phyloP scores from a whole-genome alignment of 2,113 vertebrate genomes.

The Manacus vitellinus region DNA sequence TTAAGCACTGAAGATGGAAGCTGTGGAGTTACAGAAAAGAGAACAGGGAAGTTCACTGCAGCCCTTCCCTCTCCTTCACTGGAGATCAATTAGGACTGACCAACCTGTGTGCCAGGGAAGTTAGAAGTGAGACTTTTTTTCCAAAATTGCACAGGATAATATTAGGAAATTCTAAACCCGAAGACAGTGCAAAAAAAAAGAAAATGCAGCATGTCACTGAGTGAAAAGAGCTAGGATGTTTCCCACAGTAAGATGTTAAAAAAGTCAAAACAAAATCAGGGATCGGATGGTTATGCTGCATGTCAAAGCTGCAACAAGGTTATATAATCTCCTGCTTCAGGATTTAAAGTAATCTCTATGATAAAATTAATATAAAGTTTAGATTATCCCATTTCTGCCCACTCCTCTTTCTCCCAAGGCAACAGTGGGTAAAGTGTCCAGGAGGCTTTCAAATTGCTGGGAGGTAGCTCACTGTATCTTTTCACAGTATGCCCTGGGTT shows the following conservation, averaged over 20 bases:
- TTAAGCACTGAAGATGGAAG: not conserved
- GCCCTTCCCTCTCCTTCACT: not conserved
- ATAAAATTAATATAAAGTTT: slow-evolving; percentile 17
- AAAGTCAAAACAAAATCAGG: not conserved
- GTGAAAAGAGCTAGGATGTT: not conserved
- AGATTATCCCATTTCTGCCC: not conserved
- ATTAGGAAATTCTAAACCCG: not conserved
- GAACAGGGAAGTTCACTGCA: not conserved
- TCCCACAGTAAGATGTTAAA: not conserved
- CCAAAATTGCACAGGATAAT: not conserved
- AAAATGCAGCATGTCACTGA: not conserved
- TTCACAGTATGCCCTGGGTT: not conserved
- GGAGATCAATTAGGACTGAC: not conserved
- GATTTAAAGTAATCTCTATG: slow-evolving; percentile 10
- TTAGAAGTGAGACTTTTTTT: not conserved
- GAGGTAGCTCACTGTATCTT: not conserved
- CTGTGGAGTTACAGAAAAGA: not conserved
- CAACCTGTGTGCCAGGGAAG: not conserved
- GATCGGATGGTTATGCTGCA: not conserved
- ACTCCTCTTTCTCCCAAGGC: not conserved
- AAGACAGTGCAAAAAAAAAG: not conserved
- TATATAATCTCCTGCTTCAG: not conserved
- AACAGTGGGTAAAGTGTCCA: not conserved
- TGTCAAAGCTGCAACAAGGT: not conserved
- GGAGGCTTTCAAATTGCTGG: not conserved